phyloP scores from a whole-genome alignment of 2,888 invertebrate genomes.

The Parascotia fuliginaria region DNA sequence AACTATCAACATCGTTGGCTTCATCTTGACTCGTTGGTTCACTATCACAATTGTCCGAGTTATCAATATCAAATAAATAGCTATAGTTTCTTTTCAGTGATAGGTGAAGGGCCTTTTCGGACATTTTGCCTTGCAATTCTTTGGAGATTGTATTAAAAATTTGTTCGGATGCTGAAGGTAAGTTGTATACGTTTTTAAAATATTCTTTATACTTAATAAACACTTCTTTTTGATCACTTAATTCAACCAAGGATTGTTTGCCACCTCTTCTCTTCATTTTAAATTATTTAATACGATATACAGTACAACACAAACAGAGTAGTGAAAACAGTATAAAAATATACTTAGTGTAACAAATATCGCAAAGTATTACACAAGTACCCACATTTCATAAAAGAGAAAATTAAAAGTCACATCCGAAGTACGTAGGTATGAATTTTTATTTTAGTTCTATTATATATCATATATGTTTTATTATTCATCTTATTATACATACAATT shows the following conservation, averaged over 20 bases:
- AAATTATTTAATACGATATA: too few species aligned
- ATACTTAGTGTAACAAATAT: too few species aligned
- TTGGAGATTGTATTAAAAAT: not conserved
- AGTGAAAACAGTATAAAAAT: too few species aligned
- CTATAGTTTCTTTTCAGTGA: slow-evolving; percentile 3
- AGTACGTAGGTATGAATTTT: too few species aligned
- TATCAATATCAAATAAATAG: not conserved
- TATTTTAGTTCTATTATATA: too few species aligned
- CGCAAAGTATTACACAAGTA: too few species aligned
- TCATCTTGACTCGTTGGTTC: not conserved
- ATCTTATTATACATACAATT: too few species aligned
- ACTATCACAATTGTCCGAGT: not conserved
- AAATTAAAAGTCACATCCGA: too few species aligned
- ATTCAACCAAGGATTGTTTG: not conserved
- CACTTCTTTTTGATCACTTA: slow-evolving; percentile 1
- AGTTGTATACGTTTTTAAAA: not conserved
- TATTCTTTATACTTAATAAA: slow-evolving; percentile 1
- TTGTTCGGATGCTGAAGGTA: not conserved
- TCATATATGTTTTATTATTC: too few species aligned
- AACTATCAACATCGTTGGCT: not conserved
- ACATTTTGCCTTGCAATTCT: slow-evolving; percentile 1
- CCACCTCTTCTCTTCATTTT: slow-evolving; percentile 1
- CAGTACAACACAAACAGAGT: too few species aligned
- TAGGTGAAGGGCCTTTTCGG: not conserved
- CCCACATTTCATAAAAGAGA: too few species aligned